phyloP scores from a whole-genome alignment of 2,888 invertebrate genomes.

The Ctenicera cuprea region DNA sequence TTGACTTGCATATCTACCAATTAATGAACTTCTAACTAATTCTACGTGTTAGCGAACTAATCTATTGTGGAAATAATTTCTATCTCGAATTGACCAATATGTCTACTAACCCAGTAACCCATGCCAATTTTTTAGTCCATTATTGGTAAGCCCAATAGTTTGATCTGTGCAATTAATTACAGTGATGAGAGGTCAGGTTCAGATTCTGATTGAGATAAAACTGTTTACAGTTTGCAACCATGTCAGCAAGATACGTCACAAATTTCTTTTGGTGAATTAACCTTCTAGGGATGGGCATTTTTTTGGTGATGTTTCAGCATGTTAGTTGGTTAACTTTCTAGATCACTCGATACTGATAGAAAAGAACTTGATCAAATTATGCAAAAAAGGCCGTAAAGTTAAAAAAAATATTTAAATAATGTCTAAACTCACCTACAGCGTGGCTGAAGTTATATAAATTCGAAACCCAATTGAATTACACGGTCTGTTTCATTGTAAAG shows the following conservation, averaged over 20 bases:
- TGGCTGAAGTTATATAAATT: too few relatives aligned
- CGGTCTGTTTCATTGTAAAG: too few relatives aligned
- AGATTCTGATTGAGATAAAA: neutral
- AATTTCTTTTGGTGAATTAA: neutral
- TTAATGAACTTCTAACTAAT: slow-evolving; percentile 20
- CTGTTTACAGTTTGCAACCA: neutral
- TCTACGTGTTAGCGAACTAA: neutral
- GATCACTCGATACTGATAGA: too few relatives aligned
- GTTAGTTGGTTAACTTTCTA: too few relatives aligned
- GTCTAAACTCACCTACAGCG: too few relatives aligned
- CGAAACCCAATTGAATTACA: too few relatives aligned
- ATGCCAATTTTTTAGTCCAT: slow-evolving; percentile 10
- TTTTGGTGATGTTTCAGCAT: too few relatives aligned
- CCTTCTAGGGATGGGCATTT: neutral
- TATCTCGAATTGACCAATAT: slow-evolving; percentile 11
- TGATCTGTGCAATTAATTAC: slow-evolving; percentile 8
- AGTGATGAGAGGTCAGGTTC: slow-evolving; percentile 10
- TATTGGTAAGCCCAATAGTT: neutral
- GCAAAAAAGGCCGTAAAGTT: too few relatives aligned
- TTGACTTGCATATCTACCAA: slow-evolving; percentile 11
- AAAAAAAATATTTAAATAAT: too few relatives aligned
- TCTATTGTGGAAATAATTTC: neutral
- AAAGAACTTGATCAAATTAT: too few relatives aligned
- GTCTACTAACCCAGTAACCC: slow-evolving; percentile 24
- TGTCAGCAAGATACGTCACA: neutral